phyloP scores from a whole-genome alignment of 2,888 invertebrate species.

The Spatulosminthurus flaviceps region DNA sequence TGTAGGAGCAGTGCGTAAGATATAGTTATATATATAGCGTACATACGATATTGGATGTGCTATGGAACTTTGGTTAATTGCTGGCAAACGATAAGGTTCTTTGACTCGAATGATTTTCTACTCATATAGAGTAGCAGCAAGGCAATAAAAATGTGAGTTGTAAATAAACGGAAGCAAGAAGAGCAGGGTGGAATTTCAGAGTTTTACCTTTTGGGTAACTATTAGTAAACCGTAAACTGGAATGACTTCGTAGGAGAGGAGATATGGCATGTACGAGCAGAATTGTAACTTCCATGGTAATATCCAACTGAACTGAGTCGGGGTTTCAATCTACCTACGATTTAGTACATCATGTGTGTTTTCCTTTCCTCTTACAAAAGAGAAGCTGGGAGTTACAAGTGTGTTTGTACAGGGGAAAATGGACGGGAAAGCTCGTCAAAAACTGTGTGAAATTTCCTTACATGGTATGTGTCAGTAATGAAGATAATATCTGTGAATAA shows the following conservation, averaged over 20 bases:
- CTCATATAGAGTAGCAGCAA: background rate
- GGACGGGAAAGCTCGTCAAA: slow-evolving; percentile 1
- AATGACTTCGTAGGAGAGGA: background rate
- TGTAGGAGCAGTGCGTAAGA: background rate
- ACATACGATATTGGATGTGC: background rate
- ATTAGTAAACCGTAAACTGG: slow-evolving; percentile 25
- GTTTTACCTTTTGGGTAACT: slow-evolving; percentile 14
- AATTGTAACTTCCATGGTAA: background rate
- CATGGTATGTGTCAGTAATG: background rate
- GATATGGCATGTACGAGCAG: background rate
- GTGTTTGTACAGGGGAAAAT: slow-evolving; percentile 19
- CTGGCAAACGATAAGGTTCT: background rate
- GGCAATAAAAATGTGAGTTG: background rate
- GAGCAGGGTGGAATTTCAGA: slow-evolving; percentile 23
- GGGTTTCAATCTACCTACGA: background rate
- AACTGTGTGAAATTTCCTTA: background rate
- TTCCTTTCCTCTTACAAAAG: background rate
- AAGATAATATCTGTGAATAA: slow-evolving; percentile 19
- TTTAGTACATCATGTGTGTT: background rate
- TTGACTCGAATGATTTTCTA: slow-evolving; percentile 2
- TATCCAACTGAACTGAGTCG: background rate
- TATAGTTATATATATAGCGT: no score
- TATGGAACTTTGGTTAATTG: slow-evolving; percentile 8
- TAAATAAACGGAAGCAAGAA: slow-evolving; percentile 31
- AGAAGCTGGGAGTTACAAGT: background rate